These are phyloP conservation scores for Ceratosolen solmsi DNA, from an alignment of 1,140 invertebrate species.

Conservation along the genomic window DNA sequence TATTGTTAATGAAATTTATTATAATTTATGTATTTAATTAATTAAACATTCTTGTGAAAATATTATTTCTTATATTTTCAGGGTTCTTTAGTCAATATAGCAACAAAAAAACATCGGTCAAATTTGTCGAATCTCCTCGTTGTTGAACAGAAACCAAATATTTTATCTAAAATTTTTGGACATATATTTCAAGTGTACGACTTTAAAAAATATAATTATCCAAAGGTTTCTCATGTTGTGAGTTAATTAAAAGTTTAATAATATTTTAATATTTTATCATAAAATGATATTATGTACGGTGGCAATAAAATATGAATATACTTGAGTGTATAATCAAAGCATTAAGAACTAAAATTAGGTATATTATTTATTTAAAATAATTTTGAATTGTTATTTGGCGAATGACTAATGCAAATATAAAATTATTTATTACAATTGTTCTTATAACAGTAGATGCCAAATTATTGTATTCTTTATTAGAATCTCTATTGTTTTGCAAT, in stretches of 20 bases:
- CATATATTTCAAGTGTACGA: slow-evolving; percentile 77
- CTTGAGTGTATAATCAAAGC: no score
- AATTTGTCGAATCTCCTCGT: slow-evolving; percentile 79
- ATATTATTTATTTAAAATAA: no score
- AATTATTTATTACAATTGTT: no score
- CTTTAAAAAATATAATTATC: slow-evolving; percentile 77
- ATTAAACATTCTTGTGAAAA: slow-evolving; percentile 28
- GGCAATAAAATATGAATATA: no score
- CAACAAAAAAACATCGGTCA: slow-evolving; percentile 68
- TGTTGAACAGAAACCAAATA: slow-evolving; percentile 74
- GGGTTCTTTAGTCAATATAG: slow-evolving; percentile 77
- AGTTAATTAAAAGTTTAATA: slow-evolving; percentile 60
- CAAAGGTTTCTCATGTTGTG: slow-evolving; percentile 77
- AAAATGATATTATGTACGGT: no score
- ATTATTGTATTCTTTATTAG: no score
- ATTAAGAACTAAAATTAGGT: no score
- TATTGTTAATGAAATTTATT: slow-evolving; percentile 10
- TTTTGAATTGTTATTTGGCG: no score
- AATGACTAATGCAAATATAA: no score
- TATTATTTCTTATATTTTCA: slow-evolving; percentile 62
- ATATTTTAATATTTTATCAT: no score
- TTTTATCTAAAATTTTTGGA: slow-evolving; percentile 77
- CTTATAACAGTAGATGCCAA: no score
- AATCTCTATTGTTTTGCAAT: no score
- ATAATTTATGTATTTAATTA: neutral